Conservation (phyloP, 2,797 vertebrate genomes). For the Vultur gryphus region DNA sequence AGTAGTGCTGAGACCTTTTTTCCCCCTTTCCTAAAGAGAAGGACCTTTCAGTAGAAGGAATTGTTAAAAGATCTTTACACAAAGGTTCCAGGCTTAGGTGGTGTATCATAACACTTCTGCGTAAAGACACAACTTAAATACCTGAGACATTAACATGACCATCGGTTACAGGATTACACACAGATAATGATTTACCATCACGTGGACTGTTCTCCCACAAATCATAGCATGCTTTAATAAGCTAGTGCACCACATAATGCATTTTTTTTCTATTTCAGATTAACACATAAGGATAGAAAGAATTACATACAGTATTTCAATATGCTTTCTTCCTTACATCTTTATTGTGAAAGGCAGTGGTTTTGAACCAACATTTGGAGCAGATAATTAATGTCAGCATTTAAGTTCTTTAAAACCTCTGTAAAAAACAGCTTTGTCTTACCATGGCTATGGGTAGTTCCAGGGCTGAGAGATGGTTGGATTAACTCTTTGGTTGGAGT, state of each 20-base stretch:
- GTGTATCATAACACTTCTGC: background rate
- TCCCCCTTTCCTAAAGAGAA: background rate
- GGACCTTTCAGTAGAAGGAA: background rate
- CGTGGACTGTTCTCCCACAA: background rate
- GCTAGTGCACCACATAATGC: fast-evolving
- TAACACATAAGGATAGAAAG: background rate
- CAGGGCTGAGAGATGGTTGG: constrained; percentile 83
- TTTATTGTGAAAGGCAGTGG: background rate
- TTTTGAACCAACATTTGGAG: background rate
- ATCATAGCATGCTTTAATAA: background rate
- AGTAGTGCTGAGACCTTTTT: background rate
- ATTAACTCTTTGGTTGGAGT: constrained; percentile 86
- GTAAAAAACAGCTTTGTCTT: constrained; percentile 39
- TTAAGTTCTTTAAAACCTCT: background rate
- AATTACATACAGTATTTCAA: background rate
- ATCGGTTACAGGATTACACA: background rate
- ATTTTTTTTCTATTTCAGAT: background rate
- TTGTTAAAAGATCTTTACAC: background rate
- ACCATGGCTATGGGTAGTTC: constrained; percentile 87
- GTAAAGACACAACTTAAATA: background rate
- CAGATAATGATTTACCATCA: background rate
- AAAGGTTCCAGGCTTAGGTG: background rate
- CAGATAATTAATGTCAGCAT: background rate
- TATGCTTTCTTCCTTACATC: background rate
- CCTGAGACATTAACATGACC: fast-evolving